phyloP scores from a whole-genome alignment of 2,113 vertebrate species.

The Galemys pyrenaicus region DNA sequence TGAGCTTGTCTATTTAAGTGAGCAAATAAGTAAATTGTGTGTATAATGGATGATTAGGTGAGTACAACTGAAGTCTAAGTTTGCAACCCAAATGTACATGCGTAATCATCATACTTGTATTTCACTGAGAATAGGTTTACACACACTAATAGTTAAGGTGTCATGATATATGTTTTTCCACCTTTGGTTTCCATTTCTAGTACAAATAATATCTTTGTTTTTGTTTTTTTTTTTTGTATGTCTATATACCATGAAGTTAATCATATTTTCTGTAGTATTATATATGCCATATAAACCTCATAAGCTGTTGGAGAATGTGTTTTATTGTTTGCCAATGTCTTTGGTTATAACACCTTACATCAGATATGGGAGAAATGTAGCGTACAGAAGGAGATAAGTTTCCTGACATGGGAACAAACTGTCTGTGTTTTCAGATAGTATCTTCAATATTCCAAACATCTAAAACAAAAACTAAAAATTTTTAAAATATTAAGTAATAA shows the following conservation, averaged over 20 bases:
- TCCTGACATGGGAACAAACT: constrained; percentile 1
- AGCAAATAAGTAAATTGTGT: constrained; percentile 60
- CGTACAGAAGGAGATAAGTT: background rate
- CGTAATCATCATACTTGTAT: constrained; percentile 29
- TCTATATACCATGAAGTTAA: constrained; percentile 44
- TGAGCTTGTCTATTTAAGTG: background rate
- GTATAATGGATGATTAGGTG: constrained; percentile 34
- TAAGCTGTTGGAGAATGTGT: background rate
- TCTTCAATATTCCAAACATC: background rate
- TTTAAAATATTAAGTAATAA: background rate
- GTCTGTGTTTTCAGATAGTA: background rate
- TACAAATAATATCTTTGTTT: background rate
- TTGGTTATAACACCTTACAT: background rate
- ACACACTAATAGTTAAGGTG: background rate
- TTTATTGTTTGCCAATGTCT: background rate
- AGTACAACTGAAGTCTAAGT: constrained; percentile 12
- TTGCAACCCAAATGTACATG: background rate
- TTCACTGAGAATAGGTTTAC: background rate
- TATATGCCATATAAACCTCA: background rate
- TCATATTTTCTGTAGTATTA: constrained; percentile 37
- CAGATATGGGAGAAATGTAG: background rate
- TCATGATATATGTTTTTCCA: background rate
- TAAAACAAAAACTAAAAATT: background rate
- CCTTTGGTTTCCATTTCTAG: background rate
- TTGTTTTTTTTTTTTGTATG: background rate